phyloP scores from a whole-genome alignment of 2,113 vertebrate species.

The Xenus cinereus region DNA sequence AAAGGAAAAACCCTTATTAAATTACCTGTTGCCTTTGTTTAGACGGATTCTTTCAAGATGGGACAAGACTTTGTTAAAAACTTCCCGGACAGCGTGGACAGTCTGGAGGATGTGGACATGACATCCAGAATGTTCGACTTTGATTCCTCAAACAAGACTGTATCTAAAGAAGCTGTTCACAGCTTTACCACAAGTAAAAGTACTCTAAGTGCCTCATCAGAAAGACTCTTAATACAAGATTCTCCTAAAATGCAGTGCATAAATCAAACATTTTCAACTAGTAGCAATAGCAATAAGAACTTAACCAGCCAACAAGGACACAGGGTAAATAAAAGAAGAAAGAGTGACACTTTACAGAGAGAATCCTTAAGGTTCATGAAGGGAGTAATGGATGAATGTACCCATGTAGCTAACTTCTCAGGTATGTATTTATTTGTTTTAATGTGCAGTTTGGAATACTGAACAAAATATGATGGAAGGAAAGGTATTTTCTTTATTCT shows the following conservation, averaged over 20 bases:
- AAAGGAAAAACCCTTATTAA: not conserved
- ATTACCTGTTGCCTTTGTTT: constrained; percentile 15
- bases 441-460: not conserved
- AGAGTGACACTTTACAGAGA: constrained; percentile 77
- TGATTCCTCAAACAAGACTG: constrained; percentile 21
- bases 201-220: constrained; percentile 50
- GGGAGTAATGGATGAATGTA: constrained; percentile 98
- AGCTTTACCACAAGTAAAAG: constrained; percentile 56
- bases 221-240: constrained; percentile 63
- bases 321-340: constrained; percentile 51
- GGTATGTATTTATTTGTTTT: constrained; percentile 73
- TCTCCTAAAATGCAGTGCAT: constrained; percentile 63
- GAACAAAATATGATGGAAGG: not conserved
- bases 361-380: constrained; percentile 97
- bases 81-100: constrained; percentile 71
- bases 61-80: constrained; percentile 82
- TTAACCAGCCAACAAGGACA: not conserved
- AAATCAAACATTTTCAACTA: constrained; percentile 73
- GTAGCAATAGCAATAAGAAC: constrained; percentile 58
- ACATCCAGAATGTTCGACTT: constrained; percentile 72
- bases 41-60: constrained; percentile 97
- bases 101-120: constrained; percentile 71
- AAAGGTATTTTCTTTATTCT: not conserved
- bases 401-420: constrained; percentile 97
- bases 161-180: constrained; percentile 44